These are phyloP conservation scores for Pandion haliaetus DNA, from an alignment of 2,113 vertebrate genomes.

Conservation along the genomic window DNA sequence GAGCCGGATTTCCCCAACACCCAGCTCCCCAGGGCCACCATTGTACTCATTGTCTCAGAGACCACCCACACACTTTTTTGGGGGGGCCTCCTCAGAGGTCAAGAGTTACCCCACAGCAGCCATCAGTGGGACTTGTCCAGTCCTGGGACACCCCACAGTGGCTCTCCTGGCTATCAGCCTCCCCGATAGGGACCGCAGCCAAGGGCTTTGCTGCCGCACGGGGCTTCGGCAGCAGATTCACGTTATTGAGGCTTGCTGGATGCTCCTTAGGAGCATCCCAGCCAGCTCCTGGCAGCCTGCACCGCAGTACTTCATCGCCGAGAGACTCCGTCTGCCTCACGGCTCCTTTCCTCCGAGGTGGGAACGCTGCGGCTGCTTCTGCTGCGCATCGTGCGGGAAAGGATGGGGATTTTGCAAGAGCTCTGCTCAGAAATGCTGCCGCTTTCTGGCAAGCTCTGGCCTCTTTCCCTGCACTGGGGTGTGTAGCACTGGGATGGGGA, in stretches of 20 bases:
- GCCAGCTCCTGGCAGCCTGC: not conserved
- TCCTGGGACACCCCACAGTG: not conserved
- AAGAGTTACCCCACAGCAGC: not conserved
- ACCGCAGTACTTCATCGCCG: not conserved
- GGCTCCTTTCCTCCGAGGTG: not conserved
- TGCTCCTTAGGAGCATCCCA: not conserved
- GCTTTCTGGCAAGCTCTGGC: not conserved
- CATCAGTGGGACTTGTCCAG: not conserved
- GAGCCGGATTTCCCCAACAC: not conserved
- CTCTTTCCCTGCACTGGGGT: accelerated
- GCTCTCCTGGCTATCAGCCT: not conserved
- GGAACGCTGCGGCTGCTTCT: not conserved
- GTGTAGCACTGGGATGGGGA: not conserved
- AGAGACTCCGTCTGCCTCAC: not conserved
- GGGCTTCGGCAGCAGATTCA: not conserved
- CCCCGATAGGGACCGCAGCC: accelerated
- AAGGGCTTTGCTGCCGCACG: accelerated
- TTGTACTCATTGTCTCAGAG: not conserved
- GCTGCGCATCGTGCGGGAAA: not conserved
- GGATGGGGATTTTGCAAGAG: not conserved
- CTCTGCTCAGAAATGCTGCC: constrained; percentile 32
- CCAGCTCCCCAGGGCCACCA: not conserved
- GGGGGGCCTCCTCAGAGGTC: accelerated
- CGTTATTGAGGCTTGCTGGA: not conserved
- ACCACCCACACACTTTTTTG: too few relatives aligned